These are phyloP conservation scores for Sebastes iracundus DNA, from an alignment of 2,797 vertebrate genomes.

Conservation along the genomic window DNA sequence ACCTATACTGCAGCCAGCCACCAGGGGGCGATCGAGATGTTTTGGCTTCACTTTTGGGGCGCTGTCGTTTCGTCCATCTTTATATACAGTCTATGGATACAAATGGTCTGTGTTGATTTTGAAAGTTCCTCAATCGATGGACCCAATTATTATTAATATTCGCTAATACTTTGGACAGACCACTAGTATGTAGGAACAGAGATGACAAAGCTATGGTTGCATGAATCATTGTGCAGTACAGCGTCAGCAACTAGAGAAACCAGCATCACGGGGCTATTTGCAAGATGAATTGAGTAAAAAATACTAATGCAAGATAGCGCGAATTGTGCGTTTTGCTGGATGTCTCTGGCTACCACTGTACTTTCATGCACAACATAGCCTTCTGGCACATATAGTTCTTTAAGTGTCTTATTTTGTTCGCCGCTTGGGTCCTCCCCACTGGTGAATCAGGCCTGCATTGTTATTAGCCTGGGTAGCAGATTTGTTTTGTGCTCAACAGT, in stretches of 20 bases:
- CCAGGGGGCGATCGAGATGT: no score
- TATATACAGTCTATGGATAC: constrained; percentile 1
- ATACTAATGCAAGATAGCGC: background rate
- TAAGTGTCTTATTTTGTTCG: constrained; percentile 31
- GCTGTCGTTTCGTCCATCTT: no score
- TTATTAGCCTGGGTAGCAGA: constrained; percentile 67
- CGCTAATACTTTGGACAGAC: constrained; percentile 8
- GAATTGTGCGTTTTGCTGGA: background rate
- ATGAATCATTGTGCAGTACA: constrained; percentile 50
- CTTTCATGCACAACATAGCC: constrained; percentile 37
- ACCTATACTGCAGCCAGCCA: no score
- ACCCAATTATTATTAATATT: background rate
- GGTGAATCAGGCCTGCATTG: constrained; percentile 49
- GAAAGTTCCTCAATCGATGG: background rate
- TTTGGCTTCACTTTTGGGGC: no score
- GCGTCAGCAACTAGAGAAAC: constrained; percentile 22
- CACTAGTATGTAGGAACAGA: constrained; percentile 46
- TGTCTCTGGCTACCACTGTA: constrained; percentile 44
- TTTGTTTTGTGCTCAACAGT: constrained; percentile 63
- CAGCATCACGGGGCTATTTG: background rate
- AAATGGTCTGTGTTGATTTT: constrained; percentile 26
- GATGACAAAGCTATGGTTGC: constrained; percentile 41
- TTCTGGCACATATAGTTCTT: constrained; percentile 40
- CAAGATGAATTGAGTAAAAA: constrained; percentile 5
- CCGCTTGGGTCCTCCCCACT: constrained; percentile 19